These are phyloP conservation scores for Dicyrtomina minuta DNA, from an alignment of 2,888 invertebrate species.

Conservation along the genomic window DNA sequence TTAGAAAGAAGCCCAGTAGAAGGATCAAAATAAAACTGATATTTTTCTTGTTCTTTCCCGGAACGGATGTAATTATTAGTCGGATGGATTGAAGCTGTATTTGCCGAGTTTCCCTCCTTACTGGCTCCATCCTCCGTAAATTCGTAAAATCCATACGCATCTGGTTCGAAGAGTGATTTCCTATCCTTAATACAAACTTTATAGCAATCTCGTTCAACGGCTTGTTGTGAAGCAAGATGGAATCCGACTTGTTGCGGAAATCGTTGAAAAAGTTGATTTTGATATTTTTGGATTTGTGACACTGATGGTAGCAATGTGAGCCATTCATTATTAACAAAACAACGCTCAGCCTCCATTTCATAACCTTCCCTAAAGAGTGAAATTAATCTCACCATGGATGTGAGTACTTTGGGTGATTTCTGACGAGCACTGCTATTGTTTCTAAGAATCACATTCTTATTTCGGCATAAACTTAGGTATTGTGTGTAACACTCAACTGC, in stretches of 20 bases:
- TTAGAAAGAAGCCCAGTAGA: too few species aligned
- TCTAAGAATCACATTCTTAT: not conserved
- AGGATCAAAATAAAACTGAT: not conserved
- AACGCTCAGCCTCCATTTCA: constrained; percentile 35
- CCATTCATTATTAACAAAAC: constrained; percentile 39
- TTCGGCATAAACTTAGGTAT: not conserved
- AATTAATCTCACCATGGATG: constrained; percentile 40
- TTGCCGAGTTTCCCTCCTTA: too few species aligned
- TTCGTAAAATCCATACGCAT: constrained; percentile 27
- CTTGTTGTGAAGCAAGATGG: constrained; percentile 33
- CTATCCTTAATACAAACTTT: constrained; percentile 7
- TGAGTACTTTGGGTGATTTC: constrained; percentile 9
- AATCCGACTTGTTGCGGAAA: constrained; percentile 46
- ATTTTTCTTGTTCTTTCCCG: not conserved
- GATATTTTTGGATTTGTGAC: constrained; percentile 40
- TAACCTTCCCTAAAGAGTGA: constrained; percentile 38
- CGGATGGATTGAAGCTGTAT: not conserved
- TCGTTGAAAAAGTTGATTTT: constrained; percentile 34
- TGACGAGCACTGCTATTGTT: not conserved
- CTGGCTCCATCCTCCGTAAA: constrained; percentile 18
- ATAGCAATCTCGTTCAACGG: not conserved
- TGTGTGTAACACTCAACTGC: constrained; percentile 41
- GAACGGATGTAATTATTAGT: not conserved
- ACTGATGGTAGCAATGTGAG: constrained; percentile 46
- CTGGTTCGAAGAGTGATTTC: constrained; percentile 29